Evolutionary conservation across 2,113 vertebrate genomes (phyloP), one percentile per base, ranked within the genome.

Genomic region (Eubucco bourcierii): DNA sequence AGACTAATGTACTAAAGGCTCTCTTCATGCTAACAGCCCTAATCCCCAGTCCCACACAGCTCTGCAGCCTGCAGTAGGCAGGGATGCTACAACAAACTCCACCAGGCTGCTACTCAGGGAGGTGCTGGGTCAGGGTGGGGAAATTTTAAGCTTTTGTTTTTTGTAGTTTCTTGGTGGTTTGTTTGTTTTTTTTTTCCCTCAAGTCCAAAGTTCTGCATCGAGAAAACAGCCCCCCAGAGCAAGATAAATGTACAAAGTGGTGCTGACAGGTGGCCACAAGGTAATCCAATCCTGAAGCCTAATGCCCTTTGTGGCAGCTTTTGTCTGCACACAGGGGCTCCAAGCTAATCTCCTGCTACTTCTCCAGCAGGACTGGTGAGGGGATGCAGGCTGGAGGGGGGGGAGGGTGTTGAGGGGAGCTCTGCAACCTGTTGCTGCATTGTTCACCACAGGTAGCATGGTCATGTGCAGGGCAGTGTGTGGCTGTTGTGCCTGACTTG

Each of bases 281-380:
- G 95, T 97, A 97, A 97, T 97, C 97, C 94, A 96, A 87, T 94
- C 89, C 85, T 33, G 76, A 86, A 71, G 93, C 63, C 88, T 96
- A 96, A 96, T 82, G 89, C 93, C 93, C 87, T 95, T 96, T 90
- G 93, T 96, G 95, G 79, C 87, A 94, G 93, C 80, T 94, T 96
- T 94, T 97, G 94, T 97, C 96, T 58, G 90, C 21, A 1, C 87
- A 76, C 70, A 94, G 95, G 87, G 94, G 87, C 92, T 96, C 88
- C 5, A 4, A 50, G 80, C 83, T 97, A 95, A 97, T 95, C 96
- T 96, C 91, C 92, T 94, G 87, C 93, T 75, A 25, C 71, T 66
- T 82, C 87, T 77, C 88, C 74, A 87, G 80, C 66, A 93, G 67
- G 59, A 92, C 60, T 2, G 6, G 50, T 0, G 1, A 77, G 73